Base-by-base conservation (phyloP, 1,140 invertebrate genomes). In the Adelges cooleyi region DNA sequence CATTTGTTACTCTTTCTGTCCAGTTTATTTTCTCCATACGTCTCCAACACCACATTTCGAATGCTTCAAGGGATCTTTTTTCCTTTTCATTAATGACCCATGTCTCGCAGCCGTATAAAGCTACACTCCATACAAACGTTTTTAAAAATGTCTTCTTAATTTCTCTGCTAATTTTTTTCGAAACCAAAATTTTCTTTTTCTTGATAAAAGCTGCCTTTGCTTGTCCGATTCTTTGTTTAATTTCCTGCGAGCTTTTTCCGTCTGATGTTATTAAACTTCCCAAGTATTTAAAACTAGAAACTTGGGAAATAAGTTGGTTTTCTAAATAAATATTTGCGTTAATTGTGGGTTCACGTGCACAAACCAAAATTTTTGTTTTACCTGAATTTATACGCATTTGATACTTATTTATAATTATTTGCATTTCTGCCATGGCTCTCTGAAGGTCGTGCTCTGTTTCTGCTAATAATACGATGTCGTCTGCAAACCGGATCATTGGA, bases 41-140 rank as follows among this genome's bases (percentile, higher is more conserved):
- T 20, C 56, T 38, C 17, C 38, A 65, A 46, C 56, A 65, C 56
- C 56, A 46, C 40, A 65, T 65, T 49, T 65, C 40, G 27, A 65
- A 65, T 17, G 56, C 38, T 25, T 20, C 23, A 25, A 65, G n/a
- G 23, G 10, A 23, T 27, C 11, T 65, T 11, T 22, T 48, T 22
- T 44, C 38, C 17, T 6, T 18, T 27, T 44, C 38, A 42, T 65
- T 48, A 25, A 48, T 22, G 13, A 42, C 23, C 42, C 42, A 46
- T 29, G 46, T 44, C 20, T 65, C 42, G 27, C 36, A 40, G 11
- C 42, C 59, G 15, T 65, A 48, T 48, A 48, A 48, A 18, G 17
- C 17, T 8, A 48, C 44, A 48, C 44, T 48, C 11, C 44, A 48
- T 48, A 48, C 44, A 48, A 48, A 48, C 11, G 44, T 48, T 48